These are phyloP conservation scores for Epicampocera succincta DNA, from an alignment of 2,888 invertebrate species.

Conservation along the genomic window DNA sequence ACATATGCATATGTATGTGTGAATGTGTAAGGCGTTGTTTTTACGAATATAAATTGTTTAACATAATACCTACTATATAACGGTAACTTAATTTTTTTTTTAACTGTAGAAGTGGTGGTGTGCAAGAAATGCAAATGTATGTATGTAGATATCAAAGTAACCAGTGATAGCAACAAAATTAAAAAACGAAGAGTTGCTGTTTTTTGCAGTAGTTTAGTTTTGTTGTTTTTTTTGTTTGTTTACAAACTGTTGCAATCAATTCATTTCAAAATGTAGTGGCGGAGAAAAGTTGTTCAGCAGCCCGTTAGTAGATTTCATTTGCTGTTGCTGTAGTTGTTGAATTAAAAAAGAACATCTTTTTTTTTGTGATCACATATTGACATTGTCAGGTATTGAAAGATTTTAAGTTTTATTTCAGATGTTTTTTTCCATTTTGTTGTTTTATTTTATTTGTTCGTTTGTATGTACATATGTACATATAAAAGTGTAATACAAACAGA, in stretches of 20 bases:
- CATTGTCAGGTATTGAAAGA: conserved; percentile 65
- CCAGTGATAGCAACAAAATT: not conserved
- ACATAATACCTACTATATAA: conserved; percentile 28
- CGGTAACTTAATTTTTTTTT: conserved; percentile 21
- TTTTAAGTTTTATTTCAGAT: conserved; percentile 9
- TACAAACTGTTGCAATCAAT: conserved; percentile 53
- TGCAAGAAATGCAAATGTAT: not conserved
- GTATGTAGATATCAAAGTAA: conserved; percentile 8
- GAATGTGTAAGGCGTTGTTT: not conserved
- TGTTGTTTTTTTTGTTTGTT: conserved; percentile 12
- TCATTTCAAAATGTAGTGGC: not conserved
- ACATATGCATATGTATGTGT: not conserved
- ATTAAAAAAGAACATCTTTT: conserved; percentile 33
- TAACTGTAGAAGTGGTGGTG: not conserved
- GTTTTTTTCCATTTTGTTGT: conserved; percentile 3
- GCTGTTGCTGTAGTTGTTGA: conserved; percentile 11
- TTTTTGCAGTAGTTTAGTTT: not conserved
- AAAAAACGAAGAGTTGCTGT: not conserved
- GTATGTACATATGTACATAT: conserved; percentile 3
- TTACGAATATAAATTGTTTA: conserved; percentile 11
- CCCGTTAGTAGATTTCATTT: conserved; percentile 9
- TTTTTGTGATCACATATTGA: conserved; percentile 52
- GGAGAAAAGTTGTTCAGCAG: conserved; percentile 2
- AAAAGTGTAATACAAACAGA: conserved; percentile 40
- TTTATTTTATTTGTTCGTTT: conserved; percentile 7